A percentile compares a stretch with the other conserved stretches of the same genome.
These are phyloP conservation scores for Bryconaethiops microstoma DNA, from an alignment of 2,797 vertebrate genomes.

Conservation along the genomic window DNA sequence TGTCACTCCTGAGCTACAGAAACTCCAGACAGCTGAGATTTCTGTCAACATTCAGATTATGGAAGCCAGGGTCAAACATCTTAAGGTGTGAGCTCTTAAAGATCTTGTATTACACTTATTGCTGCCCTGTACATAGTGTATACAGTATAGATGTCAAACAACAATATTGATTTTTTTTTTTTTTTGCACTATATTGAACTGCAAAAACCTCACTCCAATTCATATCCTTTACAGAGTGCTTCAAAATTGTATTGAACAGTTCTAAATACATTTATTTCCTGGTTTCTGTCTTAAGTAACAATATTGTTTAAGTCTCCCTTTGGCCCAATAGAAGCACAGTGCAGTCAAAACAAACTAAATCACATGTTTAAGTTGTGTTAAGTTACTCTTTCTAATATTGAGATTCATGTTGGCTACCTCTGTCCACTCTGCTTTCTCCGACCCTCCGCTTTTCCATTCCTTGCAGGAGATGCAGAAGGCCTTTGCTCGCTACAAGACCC, in stretches of 20 bases:
- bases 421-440: neutral
- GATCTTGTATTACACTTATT: neutral
- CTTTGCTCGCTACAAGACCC: slow-evolving; percentile 84
- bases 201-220: too few species aligned
- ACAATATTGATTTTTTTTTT: neutral
- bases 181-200: too few species aligned
- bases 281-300: too few species aligned
- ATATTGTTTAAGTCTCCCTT: too few species aligned
- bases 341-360: too few species aligned
- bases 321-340: too few species aligned
- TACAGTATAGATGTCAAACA: neutral
- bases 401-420: neutral
- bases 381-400: too few species aligned
- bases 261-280: neutral
- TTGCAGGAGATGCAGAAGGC: slow-evolving; percentile 83
- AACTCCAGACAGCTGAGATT: slow-evolving; percentile 67
- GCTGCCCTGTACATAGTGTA: neutral
- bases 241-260: neutral
- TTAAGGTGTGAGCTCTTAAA: slow-evolving; percentile 76
- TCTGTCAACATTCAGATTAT: slow-evolving; percentile 72
- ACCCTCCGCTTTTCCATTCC: neutral
- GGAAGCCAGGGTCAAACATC: slow-evolving; percentile 77
- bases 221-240: neutral
- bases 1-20: slow-evolving; percentile 80
- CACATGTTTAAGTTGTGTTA: too few species aligned